These are phyloP conservation scores for Drosophila hawaiiensis DNA, from an alignment of 2,888 invertebrate species.

Conservation along the genomic window DNA sequence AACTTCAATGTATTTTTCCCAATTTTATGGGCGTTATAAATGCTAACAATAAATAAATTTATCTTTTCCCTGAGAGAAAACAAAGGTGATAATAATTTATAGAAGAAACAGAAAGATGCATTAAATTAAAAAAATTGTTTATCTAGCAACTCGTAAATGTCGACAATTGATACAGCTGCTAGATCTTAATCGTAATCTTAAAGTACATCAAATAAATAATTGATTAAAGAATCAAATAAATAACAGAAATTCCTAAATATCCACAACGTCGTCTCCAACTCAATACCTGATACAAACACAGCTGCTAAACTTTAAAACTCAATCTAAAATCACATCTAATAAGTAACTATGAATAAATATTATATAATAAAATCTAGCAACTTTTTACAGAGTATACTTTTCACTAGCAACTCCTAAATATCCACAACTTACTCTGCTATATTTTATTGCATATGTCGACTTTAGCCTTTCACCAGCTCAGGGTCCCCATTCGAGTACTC, in stretches of 20 bases:
- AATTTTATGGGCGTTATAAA: background rate
- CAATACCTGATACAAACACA: too few species aligned
- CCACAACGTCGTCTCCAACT: too few species aligned
- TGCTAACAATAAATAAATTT: background rate
- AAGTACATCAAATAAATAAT: background rate
- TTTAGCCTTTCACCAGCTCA: slow-evolving; percentile 35
- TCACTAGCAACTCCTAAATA: background rate
- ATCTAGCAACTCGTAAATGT: background rate
- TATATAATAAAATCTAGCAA: background rate
- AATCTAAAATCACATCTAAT: too few species aligned
- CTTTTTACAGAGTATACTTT: background rate
- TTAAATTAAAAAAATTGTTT: background rate
- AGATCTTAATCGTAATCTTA: background rate
- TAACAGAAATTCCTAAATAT: too few species aligned
- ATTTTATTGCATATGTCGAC: background rate
- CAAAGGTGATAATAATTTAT: background rate
- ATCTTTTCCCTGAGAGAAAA: background rate
- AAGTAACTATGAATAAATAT: background rate
- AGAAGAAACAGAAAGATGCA: background rate
- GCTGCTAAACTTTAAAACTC: too few species aligned
- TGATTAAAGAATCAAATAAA: background rate
- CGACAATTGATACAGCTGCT: background rate
- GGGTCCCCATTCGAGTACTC: slow-evolving; percentile 17
- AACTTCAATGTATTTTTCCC: too few species aligned
- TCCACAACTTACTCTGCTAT: background rate